Evolutionary conservation across 1,140 invertebrate genomes (phyloP).

Genomic region (Pristionchus pacificus): DNA sequence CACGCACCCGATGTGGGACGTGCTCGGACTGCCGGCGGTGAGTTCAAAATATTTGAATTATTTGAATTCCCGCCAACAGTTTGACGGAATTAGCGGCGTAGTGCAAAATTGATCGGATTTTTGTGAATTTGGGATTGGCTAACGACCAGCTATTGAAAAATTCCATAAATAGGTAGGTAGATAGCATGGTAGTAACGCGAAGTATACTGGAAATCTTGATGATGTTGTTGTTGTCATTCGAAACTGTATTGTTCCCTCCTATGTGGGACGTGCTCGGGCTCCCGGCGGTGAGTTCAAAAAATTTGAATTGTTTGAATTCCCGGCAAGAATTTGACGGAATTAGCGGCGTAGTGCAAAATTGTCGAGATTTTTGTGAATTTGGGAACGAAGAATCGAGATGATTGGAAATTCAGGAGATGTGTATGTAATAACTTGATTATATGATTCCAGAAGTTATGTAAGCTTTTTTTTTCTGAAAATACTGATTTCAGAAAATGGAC

Average conservation of each 20-base stretch:
- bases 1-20: slow-evolving; percentile 27
- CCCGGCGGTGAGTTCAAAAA: slow-evolving; percentile 15
- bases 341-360: slow-evolving; percentile 4
- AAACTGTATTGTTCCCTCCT: too few species aligned
- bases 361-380: too few species aligned
- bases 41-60: background rate
- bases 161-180: too few species aligned
- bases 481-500: slow-evolving; percentile 52
- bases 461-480: too few species aligned
- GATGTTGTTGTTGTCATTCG: background rate
- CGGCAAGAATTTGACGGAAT: background rate
- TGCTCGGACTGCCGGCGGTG: slow-evolving; percentile 30
- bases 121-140: too few species aligned
- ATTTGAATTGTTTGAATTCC: background rate
- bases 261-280: slow-evolving; percentile 35
- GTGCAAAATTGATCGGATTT: slow-evolving; percentile 10
- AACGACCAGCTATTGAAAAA: too few species aligned
- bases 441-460: too few species aligned
- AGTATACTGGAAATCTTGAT: slow-evolving; percentile 4
- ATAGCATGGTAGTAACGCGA: too few species aligned
- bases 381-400: too few species aligned
- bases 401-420: too few species aligned
- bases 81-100: background rate
- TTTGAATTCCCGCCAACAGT: background rate
- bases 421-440: too few species aligned